Conservation (phyloP, 2,797 vertebrate genomes). For the Caiman crocodilus region DNA sequence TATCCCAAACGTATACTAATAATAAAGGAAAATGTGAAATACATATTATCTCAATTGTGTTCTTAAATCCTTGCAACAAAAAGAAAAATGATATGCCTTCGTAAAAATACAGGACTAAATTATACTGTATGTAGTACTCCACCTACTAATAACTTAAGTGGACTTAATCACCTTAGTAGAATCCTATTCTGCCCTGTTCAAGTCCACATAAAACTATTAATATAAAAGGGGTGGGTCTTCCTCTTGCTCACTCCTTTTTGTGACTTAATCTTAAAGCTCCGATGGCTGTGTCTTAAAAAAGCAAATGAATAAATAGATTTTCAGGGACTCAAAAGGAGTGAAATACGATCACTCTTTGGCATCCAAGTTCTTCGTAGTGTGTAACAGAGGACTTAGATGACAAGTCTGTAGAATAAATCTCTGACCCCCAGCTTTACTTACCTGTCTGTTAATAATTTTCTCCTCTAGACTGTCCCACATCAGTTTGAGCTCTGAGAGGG, state of each 20-base stretch:
- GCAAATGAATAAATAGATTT: no score
- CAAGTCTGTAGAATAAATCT: not conserved
- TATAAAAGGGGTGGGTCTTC: no score
- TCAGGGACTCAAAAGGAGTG: no score
- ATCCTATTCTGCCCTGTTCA: no score
- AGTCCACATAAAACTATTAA: no score
- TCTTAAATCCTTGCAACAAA: not conserved
- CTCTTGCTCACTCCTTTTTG: no score
- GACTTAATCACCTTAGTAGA: no score
- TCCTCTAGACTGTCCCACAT: conserved; percentile 94
- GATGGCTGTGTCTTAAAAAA: no score
- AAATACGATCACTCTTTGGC: no score
- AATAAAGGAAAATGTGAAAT: not conserved
- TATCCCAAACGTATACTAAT: not conserved
- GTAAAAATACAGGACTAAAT: not conserved
- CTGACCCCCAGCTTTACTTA: conserved; percentile 58
- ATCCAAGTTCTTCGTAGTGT: not conserved
- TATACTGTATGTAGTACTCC: no score
- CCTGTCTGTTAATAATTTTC: conserved; percentile 95
- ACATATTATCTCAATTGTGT: not conserved
- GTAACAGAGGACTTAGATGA: not conserved
- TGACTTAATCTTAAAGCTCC: no score
- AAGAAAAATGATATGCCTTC: not conserved
- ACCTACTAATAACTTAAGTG: no score
- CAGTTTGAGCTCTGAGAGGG: conserved; percentile 92